Conservation (phyloP, 2,113 vertebrate genomes). For the Gambusia holbrooki region DNA sequence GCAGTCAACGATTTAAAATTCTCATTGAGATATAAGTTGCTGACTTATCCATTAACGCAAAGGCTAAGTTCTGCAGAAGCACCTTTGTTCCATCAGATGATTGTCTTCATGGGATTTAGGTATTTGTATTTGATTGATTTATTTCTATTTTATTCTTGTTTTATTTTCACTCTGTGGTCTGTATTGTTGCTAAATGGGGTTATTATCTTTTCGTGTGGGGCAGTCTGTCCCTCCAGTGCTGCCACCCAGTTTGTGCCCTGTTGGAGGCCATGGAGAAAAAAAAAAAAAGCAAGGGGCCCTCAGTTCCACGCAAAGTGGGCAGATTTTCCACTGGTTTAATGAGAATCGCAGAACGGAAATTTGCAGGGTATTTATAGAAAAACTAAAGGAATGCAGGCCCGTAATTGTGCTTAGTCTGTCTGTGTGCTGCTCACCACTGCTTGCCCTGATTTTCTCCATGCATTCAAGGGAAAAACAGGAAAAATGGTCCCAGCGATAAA, state of each 20-base stretch:
- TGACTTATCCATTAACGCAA: too few species aligned
- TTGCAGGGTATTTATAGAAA: constrained; percentile 91
- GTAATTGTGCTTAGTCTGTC: constrained; percentile 95
- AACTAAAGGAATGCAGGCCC: constrained; percentile 86
- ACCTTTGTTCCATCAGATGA: not conserved
- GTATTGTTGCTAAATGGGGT: not conserved
- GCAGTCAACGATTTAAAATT: too few species aligned
- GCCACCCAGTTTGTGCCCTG: constrained; percentile 35
- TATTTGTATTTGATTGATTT: not conserved
- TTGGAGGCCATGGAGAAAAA: constrained; percentile 38
- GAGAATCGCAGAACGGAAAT: constrained; percentile 93
- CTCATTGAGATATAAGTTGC: too few species aligned
- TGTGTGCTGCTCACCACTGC: constrained; percentile 82
- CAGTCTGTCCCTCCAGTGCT: constrained; percentile 6
- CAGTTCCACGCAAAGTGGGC: constrained; percentile 57
- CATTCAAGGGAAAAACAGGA: constrained; percentile 5
- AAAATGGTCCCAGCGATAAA: not conserved
- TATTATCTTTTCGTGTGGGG: constrained; percentile 11
- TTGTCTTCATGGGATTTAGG: not conserved
- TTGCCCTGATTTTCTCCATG: constrained; percentile 77
- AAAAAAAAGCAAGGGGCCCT: constrained; percentile 53
- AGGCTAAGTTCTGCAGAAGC: not conserved
- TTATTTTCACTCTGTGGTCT: not conserved
- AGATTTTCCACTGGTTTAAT: constrained; percentile 87
- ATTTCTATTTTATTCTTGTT: not conserved